Percentiles rank a stretch among this genome's conserved stretches.
phyloP scores from a whole-genome alignment of 2,113 vertebrate species.

The Periophthalmodon schlosseri region DNA sequence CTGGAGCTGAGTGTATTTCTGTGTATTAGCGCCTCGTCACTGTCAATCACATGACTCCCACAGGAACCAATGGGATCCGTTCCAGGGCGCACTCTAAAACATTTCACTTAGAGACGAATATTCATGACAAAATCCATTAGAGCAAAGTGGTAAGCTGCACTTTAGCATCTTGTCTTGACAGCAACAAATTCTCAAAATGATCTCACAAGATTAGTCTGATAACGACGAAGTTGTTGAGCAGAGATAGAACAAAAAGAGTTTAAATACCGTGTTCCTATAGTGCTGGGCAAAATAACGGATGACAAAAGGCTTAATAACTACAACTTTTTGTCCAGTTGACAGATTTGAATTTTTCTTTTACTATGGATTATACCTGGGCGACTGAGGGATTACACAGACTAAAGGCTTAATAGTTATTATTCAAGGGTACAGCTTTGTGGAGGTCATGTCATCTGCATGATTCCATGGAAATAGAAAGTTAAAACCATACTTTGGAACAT shows the following conservation, averaged over 20 bases:
- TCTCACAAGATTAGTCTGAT: not conserved
- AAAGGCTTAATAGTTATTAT: no score
- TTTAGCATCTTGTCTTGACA: not conserved
- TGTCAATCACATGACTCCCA: constrained; percentile 22
- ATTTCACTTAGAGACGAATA: constrained; percentile 9
- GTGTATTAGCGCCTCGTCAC: constrained; percentile 14
- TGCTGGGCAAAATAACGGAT: no score
- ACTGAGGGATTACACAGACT: no score
- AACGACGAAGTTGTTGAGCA: not conserved
- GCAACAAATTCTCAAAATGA: not conserved
- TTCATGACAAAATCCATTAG: constrained; percentile 5
- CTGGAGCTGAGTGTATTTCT: not conserved
- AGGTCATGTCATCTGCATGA: no score
- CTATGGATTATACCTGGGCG: no score
- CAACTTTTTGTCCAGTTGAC: no score
- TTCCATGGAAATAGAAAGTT: no score
- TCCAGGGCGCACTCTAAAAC: constrained; percentile 11
- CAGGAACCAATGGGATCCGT: constrained; percentile 5
- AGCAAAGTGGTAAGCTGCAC: not conserved
- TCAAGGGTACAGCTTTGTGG: no score
- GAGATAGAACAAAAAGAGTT: not conserved
- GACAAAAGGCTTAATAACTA: no score
- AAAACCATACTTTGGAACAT: no score
- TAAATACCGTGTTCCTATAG: not conserved
- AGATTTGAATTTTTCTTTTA: no score